Evolutionary conservation across 2,888 invertebrate genomes (phyloP).

Genomic region (Agrotis ipsilon): DNA sequence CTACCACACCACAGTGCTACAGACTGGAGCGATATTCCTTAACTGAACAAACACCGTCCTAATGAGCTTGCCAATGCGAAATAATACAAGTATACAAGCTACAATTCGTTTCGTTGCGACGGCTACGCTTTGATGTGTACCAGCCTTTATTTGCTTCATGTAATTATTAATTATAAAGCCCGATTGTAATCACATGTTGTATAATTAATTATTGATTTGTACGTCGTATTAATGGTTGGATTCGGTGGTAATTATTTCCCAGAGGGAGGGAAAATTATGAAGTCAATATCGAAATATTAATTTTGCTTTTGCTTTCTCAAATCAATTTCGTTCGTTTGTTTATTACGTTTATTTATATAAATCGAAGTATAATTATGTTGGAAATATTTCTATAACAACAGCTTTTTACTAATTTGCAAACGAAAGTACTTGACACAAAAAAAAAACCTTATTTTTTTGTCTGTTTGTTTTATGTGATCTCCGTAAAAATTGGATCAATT

Average conservation of each 20-base stretch:
- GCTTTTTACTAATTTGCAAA: too few relatives aligned
- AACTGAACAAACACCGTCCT: slow-evolving; percentile 74
- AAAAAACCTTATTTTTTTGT: too few relatives aligned
- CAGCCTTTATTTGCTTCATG: slow-evolving; percentile 49
- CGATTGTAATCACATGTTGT: slow-evolving; percentile 36
- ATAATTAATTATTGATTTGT: slow-evolving; percentile 51
- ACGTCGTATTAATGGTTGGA: not conserved
- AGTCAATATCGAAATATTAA: not conserved
- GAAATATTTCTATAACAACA: too few relatives aligned
- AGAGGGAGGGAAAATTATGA: not conserved
- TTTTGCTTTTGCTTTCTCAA: not conserved
- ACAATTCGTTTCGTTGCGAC: slow-evolving; percentile 48
- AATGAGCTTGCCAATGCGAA: slow-evolving; percentile 75
- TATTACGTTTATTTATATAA: too few relatives aligned
- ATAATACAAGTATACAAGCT: slow-evolving; percentile 70
- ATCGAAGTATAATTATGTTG: too few relatives aligned
- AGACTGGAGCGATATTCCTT: slow-evolving; percentile 73
- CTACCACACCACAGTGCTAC: slow-evolving; percentile 55
- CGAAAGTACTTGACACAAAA: too few relatives aligned
- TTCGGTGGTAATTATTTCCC: slow-evolving; percentile 11
- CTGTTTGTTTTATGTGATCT: too few relatives aligned
- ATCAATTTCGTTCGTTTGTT: not conserved
- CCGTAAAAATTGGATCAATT: too few relatives aligned
- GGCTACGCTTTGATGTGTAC: slow-evolving; percentile 56
- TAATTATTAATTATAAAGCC: slow-evolving; percentile 47